These are phyloP conservation scores for Linepithema humile DNA, from an alignment of 1,140 invertebrate genomes.

Conservation along the genomic window DNA sequence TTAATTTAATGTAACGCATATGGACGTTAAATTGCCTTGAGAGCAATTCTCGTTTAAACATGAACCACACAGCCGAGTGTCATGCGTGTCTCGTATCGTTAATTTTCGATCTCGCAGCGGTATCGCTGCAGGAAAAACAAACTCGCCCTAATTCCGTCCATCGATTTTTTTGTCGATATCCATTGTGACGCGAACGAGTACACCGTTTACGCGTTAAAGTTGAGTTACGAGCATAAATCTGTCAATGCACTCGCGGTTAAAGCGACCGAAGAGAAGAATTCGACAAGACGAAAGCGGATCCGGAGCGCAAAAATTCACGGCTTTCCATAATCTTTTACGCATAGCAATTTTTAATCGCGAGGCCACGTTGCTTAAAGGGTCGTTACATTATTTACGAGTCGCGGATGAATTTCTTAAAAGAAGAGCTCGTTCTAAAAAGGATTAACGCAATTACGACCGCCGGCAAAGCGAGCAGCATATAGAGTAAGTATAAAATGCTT, in stretches of 20 bases:
- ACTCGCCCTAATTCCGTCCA: background rate
- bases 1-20: background rate
- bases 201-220: background rate
- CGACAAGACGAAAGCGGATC: background rate
- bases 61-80: background rate
- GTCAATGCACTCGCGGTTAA: background rate
- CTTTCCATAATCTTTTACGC: background rate
- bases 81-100: background rate
- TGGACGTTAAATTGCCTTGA: background rate
- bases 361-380: background rate
- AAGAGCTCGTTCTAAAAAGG: background rate
- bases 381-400: background rate
- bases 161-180: constrained; percentile 4
- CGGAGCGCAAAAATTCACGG: background rate
- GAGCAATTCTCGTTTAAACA: background rate
- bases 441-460: constrained; percentile 36
- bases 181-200: background rate
- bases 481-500: constrained; percentile 13
- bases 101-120: background rate
- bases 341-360: background rate
- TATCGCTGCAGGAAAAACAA: background rate
- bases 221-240: background rate
- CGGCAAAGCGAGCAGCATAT: background rate
- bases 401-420: background rate
- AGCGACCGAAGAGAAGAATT: too few species aligned